Percentiles rank a stretch among this genome's conserved stretches.
phyloP scores from a whole-genome alignment of 2,113 vertebrate genomes.

The Anhinga rufa region DNA sequence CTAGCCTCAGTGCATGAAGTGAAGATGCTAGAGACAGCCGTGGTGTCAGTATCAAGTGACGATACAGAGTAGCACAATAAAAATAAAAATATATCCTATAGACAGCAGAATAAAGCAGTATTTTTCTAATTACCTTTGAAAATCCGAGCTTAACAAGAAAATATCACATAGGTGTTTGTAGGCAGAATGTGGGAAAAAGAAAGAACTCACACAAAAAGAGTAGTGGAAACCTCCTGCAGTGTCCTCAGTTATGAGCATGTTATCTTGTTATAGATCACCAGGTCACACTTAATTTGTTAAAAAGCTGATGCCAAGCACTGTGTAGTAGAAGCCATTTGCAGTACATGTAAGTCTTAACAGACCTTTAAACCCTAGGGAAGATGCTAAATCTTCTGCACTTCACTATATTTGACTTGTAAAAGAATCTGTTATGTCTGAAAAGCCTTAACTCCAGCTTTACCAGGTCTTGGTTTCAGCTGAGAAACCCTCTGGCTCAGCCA shows the following conservation, averaged over 20 bases:
- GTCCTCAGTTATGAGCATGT: neutral
- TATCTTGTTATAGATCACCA: neutral
- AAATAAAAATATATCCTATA: neutral
- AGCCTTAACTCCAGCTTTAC: neutral
- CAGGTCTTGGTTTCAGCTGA: neutral
- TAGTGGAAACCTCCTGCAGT: neutral
- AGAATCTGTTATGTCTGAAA: neutral
- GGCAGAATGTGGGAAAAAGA: neutral
- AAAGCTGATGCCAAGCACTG: neutral
- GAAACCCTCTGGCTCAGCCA: neutral
- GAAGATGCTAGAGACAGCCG: neutral
- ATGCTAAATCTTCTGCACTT: neutral
- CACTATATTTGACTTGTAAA: neutral
- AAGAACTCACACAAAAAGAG: neutral
- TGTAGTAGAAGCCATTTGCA: neutral
- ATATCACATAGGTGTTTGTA: neutral
- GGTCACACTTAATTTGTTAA: neutral
- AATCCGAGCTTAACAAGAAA: neutral
- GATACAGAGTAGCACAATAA: neutral
- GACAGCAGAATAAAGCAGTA: neutral
- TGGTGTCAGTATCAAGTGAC: neutral
- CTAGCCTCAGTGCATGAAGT: neutral
- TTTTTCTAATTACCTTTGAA: neutral
- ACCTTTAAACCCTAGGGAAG: neutral
- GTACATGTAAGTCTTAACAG: neutral